Evolutionary conservation across 92 coral and sea anemone genomes (phyloP), one percentile per base, ranked within the genome.

Genomic region (Zoanthus solanderi): DNA sequence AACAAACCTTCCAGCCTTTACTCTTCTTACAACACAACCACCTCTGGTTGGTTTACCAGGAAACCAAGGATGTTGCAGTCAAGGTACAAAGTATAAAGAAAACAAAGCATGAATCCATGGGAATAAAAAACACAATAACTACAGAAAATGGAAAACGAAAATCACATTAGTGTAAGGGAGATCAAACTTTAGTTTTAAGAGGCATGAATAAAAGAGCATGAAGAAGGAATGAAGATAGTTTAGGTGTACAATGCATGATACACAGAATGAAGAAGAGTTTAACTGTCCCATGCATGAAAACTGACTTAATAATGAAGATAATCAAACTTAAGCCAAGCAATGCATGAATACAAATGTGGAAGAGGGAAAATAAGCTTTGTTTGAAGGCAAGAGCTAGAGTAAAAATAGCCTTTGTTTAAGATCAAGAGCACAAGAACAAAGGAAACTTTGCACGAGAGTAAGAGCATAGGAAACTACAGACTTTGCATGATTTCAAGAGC

Each of bases 11-110:
- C 54, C 71, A 31, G 3, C 16, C 31, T 37, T 16, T 58, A 57
- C 72, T 32, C 17, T 44, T 0, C 83, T 71, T 34, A 60, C 83
- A 8, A 47, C 7, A 34, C 50, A 15, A 12, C 71, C 72, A 0
- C 83, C 83, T 29, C 23, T 2, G 13, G 66, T 7, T 63, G 75
- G 85, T 15, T 17, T 23, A 28, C 18, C 44, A 1, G 85, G 73
- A 23, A 80, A n/a, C 18, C 74, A 80, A 23, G 58, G 85, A 42
- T 80, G 85, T n/a, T 80, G 85, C 15, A 44, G 61, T 63, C 44
- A 31, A 80, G 85, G 85, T 80, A 80, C 16, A 44, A 13, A 10
- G 74, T 9, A 61, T 58, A 53, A 37, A 57, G 37, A 79, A 32
- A n/a, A 4, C 14, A 0, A n/a, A 29, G 47, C 65, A 50, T 65